These are phyloP conservation scores for Manduca sexta DNA, from an alignment of 1,140 invertebrate genomes.

Conservation along the genomic window DNA sequence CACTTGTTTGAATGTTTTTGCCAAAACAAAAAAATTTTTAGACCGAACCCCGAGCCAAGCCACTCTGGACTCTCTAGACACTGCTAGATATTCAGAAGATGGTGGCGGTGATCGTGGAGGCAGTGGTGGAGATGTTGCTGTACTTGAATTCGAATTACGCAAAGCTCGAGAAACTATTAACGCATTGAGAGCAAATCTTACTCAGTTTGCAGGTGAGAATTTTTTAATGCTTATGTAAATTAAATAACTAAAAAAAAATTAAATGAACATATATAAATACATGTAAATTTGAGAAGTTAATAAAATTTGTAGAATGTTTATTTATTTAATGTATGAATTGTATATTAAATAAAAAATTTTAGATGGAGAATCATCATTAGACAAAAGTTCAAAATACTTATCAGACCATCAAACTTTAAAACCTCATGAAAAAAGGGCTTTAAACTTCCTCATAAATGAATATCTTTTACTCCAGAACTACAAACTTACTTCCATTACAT, in stretches of 20 bases:
- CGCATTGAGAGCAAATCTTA: conserved; percentile 86
- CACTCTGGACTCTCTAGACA: conserved; percentile 91
- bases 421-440: conserved; percentile 87
- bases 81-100: conserved; percentile 91
- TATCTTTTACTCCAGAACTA: conserved; percentile 87
- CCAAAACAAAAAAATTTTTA: too few relatives aligned
- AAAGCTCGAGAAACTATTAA: conserved; percentile 92
- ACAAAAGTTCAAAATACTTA: conserved; percentile 66
- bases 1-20: too few relatives aligned
- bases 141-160: conserved; percentile 91
- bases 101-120: conserved; percentile 84
- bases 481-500: conserved; percentile 92
- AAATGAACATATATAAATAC: too few relatives aligned
- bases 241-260: too few relatives aligned
- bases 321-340: too few relatives aligned
- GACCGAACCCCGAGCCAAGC: conserved; percentile 90
- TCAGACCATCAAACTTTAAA: conserved; percentile 75
- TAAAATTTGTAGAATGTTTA: too few relatives aligned
- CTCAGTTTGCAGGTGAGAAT: conserved; percentile 80
- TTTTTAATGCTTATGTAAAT: too few relatives aligned
- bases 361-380: conserved; percentile 65
- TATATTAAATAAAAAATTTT: conserved; percentile 17
- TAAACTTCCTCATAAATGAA: conserved; percentile 93
- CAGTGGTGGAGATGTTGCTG: conserved; percentile 77
- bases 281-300: too few relatives aligned